Conservation (phyloP, 2,113 vertebrate species). For the Notiomystis cincta region DNA sequence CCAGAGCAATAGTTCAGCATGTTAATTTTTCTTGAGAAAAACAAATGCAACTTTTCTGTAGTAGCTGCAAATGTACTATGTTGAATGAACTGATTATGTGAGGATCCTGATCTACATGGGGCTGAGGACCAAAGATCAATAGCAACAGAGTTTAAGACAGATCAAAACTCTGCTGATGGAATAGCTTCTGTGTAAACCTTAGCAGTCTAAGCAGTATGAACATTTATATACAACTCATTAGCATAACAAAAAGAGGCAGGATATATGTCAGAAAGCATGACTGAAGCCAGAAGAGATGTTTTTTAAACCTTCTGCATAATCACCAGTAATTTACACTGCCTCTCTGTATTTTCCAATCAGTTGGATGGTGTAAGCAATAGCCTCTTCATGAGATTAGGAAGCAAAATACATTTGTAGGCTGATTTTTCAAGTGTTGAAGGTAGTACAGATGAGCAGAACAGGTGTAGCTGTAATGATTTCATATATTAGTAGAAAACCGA, state of each 20-base stretch:
- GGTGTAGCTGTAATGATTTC: background rate
- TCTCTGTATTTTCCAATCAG: background rate
- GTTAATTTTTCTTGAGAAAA: background rate
- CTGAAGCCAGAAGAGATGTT: background rate
- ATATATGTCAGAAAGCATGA: background rate
- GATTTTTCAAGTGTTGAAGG: background rate
- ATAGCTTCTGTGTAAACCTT: background rate
- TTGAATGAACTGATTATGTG: background rate
- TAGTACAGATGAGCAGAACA: background rate
- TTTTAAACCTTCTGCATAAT: background rate
- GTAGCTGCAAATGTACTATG: background rate
- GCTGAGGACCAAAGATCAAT: background rate
- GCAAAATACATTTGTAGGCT: background rate
- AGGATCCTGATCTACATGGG: background rate
- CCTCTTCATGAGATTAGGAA: background rate
- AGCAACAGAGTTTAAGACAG: background rate
- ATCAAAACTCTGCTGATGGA: background rate
- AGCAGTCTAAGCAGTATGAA: background rate
- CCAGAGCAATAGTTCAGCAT: background rate
- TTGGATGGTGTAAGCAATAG: background rate
- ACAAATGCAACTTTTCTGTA: background rate
- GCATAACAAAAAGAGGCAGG: background rate
- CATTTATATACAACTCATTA: background rate
- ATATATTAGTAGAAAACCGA: background rate
- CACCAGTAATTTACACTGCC: background rate